These are phyloP conservation scores for Trilocha varians DNA, from an alignment of 2,888 invertebrate species.

Conservation along the genomic window DNA sequence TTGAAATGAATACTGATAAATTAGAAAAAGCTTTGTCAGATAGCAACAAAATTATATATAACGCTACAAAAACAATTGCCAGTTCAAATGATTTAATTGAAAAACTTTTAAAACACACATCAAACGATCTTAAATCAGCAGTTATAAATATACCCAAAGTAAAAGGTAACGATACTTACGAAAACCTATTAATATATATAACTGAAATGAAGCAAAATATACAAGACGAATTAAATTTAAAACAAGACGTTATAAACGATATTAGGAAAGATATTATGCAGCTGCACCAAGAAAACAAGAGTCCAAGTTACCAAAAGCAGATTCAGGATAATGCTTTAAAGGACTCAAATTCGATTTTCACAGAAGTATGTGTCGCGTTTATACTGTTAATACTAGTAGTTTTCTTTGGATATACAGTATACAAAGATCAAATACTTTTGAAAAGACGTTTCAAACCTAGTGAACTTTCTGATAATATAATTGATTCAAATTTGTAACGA, in stretches of 20 bases:
- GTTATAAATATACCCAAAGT: slow-evolving; percentile 6
- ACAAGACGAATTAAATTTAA: slow-evolving; percentile 18
- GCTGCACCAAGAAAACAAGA: no score
- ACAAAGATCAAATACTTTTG: slow-evolving; percentile 25
- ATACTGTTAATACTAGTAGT: slow-evolving; percentile 29
- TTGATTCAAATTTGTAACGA: no score
- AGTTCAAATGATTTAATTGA: slow-evolving; percentile 18
- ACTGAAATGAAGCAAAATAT: slow-evolving; percentile 19
- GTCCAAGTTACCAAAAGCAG: no score
- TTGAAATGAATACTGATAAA: neutral
- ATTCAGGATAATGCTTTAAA: no score
- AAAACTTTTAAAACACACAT: slow-evolving; percentile 16
- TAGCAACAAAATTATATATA: no score
- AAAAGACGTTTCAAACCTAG: slow-evolving; percentile 19
- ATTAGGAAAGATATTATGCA: slow-evolving; percentile 16
- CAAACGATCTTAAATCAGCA: slow-evolving; percentile 2
- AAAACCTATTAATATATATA: slow-evolving; percentile 15
- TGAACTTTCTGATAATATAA: no score
- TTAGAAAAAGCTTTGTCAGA: neutral
- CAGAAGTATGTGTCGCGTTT: slow-evolving; percentile 24
- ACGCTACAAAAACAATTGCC: neutral
- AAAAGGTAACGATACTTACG: slow-evolving; percentile 14
- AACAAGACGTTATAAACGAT: slow-evolving; percentile 18
- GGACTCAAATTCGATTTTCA: slow-evolving; percentile 20
- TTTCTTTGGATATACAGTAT: slow-evolving; percentile 25